Conservation (phyloP, 2,113 vertebrate genomes). For the Colistium nudipinnis region DNA sequence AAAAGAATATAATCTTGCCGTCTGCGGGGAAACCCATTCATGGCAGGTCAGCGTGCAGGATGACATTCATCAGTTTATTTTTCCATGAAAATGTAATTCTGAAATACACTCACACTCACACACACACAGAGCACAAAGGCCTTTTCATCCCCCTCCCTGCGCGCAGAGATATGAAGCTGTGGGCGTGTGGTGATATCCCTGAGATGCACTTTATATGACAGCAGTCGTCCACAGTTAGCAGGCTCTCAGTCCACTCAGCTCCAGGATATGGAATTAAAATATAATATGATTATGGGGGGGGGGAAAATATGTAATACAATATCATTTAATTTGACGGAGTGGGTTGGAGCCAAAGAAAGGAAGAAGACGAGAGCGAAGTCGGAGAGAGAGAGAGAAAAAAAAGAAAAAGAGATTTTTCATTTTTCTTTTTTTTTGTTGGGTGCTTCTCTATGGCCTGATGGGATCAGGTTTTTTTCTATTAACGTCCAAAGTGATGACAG, state of each 20-base stretch:
- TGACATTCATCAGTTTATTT: conserved; percentile 50
- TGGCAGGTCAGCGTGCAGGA: conserved; percentile 39
- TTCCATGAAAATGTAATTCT: conserved; percentile 51
- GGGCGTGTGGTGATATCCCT: conserved; percentile 44
- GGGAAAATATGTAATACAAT: conserved; percentile 49
- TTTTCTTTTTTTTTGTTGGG: conserved; percentile 30
- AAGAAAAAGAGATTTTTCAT: no score
- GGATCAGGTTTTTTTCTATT: conserved; percentile 61
- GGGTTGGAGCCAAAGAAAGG: conserved; percentile 26
- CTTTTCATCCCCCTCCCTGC: neutral
- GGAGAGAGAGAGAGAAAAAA: neutral
- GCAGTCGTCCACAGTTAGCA: conserved; percentile 15
- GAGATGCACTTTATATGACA: conserved; percentile 38
- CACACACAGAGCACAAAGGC: conserved; percentile 33
- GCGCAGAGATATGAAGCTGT: conserved; percentile 4
- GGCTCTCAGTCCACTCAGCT: conserved; percentile 46
- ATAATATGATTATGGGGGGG: conserved; percentile 70
- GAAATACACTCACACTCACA: conserved; percentile 51
- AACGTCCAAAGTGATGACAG: conserved; percentile 48
- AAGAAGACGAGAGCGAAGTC: conserved; percentile 1
- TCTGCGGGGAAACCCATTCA: conserved; percentile 37
- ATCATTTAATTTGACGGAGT: conserved; percentile 56
- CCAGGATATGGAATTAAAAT: conserved; percentile 54
- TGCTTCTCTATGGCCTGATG: conserved; percentile 25
- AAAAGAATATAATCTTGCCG: conserved; percentile 5